phyloP scores from a whole-genome alignment of 1,140 invertebrate genomes.

The Fopius arisanus region DNA sequence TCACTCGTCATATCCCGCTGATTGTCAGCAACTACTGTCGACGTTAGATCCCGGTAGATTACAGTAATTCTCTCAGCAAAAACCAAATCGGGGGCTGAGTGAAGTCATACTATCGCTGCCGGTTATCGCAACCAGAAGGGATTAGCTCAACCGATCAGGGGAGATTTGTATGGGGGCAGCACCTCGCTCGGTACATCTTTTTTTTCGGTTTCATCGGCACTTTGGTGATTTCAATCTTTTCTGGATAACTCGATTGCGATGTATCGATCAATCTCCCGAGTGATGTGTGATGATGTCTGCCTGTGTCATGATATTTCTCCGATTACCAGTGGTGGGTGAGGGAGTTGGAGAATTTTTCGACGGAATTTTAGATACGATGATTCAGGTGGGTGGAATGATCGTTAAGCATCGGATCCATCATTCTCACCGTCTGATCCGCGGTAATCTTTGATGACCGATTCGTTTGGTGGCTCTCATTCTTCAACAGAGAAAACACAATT shows the following conservation, averaged over 20 bases:
- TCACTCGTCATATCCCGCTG: constrained; percentile 42
- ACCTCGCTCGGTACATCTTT: neutral
- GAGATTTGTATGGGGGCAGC: neutral
- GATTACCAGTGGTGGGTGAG: constrained; percentile 30
- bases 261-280: constrained; percentile 1
- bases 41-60: constrained; percentile 25
- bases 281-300: constrained; percentile 6
- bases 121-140: constrained; percentile 20
- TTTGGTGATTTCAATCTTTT: neutral
- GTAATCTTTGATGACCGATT: constrained; percentile 45
- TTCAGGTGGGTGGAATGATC: constrained; percentile 32
- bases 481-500: too few relatives aligned
- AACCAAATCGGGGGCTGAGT: neutral
- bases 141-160: constrained; percentile 6
- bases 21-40: constrained; percentile 28
- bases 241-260: neutral
- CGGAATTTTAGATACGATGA: constrained; percentile 4
- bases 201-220: neutral
- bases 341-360: constrained; percentile 30
- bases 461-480: constrained; percentile 17
- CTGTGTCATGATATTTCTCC: constrained; percentile 12
- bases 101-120: neutral
- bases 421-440: constrained; percentile 41
- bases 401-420: constrained; percentile 48
- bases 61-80: constrained; percentile 24